These are phyloP conservation scores for Synergus itoensis DNA, from an alignment of 2,888 invertebrate species.

Conservation along the genomic window DNA sequence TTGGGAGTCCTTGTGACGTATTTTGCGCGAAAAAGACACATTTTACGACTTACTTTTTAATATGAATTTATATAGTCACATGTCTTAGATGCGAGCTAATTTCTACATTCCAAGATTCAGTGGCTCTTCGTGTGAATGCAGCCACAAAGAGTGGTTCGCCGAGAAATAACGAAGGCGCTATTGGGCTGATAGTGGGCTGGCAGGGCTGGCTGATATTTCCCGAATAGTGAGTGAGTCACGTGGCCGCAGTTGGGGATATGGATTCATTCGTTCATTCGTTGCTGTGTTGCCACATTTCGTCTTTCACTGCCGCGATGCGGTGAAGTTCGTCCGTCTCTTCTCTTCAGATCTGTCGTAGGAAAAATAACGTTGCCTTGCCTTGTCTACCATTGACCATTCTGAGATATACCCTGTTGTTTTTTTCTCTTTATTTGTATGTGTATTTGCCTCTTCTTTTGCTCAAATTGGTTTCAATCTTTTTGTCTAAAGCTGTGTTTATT, in stretches of 20 bases:
- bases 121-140: constrained; percentile 34
- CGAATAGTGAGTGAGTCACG: constrained; percentile 70
- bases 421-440: neutral
- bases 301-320: constrained; percentile 32
- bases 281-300: constrained; percentile 54
- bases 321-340: constrained; percentile 45
- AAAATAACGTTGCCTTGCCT: constrained; percentile 60
- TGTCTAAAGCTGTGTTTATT: neutral
- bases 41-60: constrained; percentile 36
- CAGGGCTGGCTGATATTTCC: constrained; percentile 61
- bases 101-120: constrained; percentile 38
- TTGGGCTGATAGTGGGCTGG: constrained; percentile 59
- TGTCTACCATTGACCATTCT: neutral
- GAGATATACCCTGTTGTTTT: neutral
- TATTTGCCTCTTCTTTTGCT: neutral
- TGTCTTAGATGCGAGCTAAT: constrained; percentile 36
- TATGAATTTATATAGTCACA: constrained; percentile 34
- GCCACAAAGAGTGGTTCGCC: constrained; percentile 51
- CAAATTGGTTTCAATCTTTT: neutral
- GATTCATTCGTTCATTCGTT: constrained; percentile 55
- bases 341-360: constrained; percentile 48
- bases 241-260: constrained; percentile 62
- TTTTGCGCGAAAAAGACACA: constrained; percentile 22
- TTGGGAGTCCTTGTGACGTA: constrained; percentile 27
- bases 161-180: constrained; percentile 52